Evolutionary conservation across 2,888 invertebrate genomes (phyloP).

Genomic region (Meloe dianella): DNA sequence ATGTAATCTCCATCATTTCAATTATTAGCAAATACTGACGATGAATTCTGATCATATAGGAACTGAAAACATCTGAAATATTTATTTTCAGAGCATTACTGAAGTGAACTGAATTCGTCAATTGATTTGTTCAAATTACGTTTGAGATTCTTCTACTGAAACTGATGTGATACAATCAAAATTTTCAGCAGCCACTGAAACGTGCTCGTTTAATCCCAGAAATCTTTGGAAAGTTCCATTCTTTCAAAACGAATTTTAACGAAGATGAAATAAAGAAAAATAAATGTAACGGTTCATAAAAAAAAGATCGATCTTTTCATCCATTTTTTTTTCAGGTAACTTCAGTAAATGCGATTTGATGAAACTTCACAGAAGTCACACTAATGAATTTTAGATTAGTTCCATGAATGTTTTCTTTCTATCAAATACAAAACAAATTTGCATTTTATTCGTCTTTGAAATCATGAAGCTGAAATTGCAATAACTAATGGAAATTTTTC

Average conservation of each 20-base stretch:
- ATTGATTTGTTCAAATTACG: no score
- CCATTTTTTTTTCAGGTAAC: neutral
- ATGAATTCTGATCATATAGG: no score
- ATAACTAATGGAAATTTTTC: neutral
- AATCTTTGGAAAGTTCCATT: neutral
- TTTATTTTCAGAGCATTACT: no score
- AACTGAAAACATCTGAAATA: no score
- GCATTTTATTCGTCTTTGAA: neutral
- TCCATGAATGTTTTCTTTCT: neutral
- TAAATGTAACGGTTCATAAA: neutral
- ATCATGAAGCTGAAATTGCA: neutral
- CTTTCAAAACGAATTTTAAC: neutral
- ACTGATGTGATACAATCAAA: no score
- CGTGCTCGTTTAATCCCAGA: no score
- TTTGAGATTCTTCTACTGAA: no score
- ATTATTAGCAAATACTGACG: no score
- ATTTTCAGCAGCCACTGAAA: no score
- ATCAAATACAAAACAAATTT: neutral
- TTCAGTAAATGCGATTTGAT: slow-evolving; percentile 3
- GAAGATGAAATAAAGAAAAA: neutral
- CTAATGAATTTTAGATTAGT: neutral
- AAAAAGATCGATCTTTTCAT: no score
- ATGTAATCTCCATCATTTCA: no score
- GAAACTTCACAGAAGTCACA: neutral
- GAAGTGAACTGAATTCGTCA: no score